Conservation (phyloP, 1,140 invertebrate genomes). For the Euwallacea fornicatus region DNA sequence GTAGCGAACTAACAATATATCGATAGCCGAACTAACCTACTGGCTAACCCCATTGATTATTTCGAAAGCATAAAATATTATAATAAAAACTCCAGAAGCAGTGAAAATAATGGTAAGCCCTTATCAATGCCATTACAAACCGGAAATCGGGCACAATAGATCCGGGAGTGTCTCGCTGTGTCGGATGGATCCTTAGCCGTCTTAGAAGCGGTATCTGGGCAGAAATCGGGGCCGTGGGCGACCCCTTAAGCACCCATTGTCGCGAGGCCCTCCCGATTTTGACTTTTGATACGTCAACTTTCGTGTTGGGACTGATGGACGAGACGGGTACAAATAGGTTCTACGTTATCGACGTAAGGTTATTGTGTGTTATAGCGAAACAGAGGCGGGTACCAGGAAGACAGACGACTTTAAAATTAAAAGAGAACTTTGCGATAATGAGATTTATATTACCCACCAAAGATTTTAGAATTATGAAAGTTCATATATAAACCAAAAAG, state of each 20-base stretch:
- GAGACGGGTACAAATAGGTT: constrained; percentile 22
- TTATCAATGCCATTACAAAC: constrained; percentile 13
- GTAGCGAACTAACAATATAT: too few relatives aligned
- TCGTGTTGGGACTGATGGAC: constrained; percentile 17
- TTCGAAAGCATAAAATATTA: too few relatives aligned
- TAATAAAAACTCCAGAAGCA: too few relatives aligned
- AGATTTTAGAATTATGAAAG: too few relatives aligned
- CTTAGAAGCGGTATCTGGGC: constrained; percentile 11
- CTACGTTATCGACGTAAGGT: constrained; percentile 14
- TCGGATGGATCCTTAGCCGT: constrained; percentile 3
- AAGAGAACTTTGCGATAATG: too few relatives aligned
- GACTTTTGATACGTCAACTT: constrained; percentile 28
- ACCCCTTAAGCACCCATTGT: constrained; percentile 29
- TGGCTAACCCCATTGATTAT: too few relatives aligned
- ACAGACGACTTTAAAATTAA: too few relatives aligned
- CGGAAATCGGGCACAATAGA: constrained; percentile 27
- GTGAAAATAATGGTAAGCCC: not conserved
- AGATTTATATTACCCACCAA: too few relatives aligned
- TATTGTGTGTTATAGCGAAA: not conserved
- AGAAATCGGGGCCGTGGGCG: constrained; percentile 22
- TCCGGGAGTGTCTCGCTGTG: constrained; percentile 18
- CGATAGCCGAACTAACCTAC: too few relatives aligned
- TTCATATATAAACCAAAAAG: too few relatives aligned
- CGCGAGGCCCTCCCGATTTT: constrained; percentile 21
- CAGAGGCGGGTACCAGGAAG: too few relatives aligned